Evolutionary conservation across 2,797 vertebrate genomes (phyloP).

Genomic region (Labroides dimidiatus): DNA sequence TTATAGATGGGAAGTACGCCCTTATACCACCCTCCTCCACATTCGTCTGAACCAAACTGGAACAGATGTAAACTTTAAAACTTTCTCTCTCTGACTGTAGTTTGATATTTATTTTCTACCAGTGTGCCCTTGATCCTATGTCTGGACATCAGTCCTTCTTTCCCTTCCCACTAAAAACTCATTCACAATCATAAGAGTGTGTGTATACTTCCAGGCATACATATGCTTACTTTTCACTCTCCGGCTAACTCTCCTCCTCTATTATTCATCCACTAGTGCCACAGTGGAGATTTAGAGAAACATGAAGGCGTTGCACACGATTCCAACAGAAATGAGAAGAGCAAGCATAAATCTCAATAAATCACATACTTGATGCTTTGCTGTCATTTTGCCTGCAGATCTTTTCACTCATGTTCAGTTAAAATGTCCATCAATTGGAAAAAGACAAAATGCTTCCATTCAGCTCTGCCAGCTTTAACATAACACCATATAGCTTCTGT

Average conservation of each 20-base stretch:
- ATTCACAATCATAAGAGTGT: conserved; percentile 31
- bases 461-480: conserved; percentile 41
- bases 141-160: conserved; percentile 22
- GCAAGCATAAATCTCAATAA: conserved; percentile 53
- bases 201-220: conserved; percentile 36
- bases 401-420: conserved; percentile 21
- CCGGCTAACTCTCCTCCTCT: conserved; percentile 52
- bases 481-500: conserved; percentile 47
- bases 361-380: conserved; percentile 34
- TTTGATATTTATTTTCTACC: conserved; percentile 1
- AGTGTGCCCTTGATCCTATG: background rate
- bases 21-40: conserved; percentile 18
- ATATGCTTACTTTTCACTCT: conserved; percentile 48
- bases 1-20: conserved; percentile 58
- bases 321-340: conserved; percentile 22
- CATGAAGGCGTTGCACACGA: conserved; percentile 40
- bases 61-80: conserved; percentile 15
- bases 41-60: conserved; percentile 17
- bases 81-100: conserved; percentile 2
- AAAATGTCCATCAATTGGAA: conserved; percentile 32
- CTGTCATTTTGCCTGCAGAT: conserved; percentile 17
- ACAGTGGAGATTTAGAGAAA: conserved; percentile 55
- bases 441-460: conserved; percentile 16
- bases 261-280: conserved; percentile 64
- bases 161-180: conserved; percentile 18